Base-by-base conservation (phyloP, 2,113 vertebrate species). In the Marcusenius ussheri region DNA sequence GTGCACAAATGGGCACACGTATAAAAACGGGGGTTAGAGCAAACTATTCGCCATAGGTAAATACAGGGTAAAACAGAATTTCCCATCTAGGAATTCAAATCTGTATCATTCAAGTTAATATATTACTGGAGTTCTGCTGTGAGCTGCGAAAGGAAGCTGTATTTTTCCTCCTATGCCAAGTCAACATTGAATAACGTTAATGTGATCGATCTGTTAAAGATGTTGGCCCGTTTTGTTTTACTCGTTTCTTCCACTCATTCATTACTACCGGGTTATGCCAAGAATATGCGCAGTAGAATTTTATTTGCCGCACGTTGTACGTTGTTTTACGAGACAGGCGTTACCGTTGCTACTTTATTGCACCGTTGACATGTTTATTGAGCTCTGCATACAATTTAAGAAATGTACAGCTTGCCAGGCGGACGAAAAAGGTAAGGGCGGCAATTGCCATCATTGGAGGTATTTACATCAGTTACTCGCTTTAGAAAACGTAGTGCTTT, bases 191-290 rank as follows among this genome's bases (percentile, higher is more conserved):
- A 84, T 84, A 47, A 84, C 83, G 42, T 84, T 84, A 84, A 84
- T 11, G 83, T 84, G 83, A 83, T 83, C 62, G 31, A 83, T 83
- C 17, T 83, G 15, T 83, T 70, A 70, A 80, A 42, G 74, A 84
- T 39, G 39, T 47, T 84, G 45, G 83, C 21, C 39, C 83, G 46
- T 46, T 47, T 84, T 47, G 19, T 84, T 84, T 47, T 10, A 47
- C 19, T 84, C 19, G 17, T 47, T 47, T 84, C 19, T 46, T n/a
- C 19, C 83, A 84, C 8, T 84, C 45, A 84, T 84, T 47, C 39
- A 46, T 84, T 84, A 84, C 45, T 84, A 84, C 83, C 83, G 83
- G 39, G 83, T 84, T 84, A n/a, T 47, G 83, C 45, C 45, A 47
- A 46, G 45, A n/a, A 84, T 47, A 45, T 84, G 83, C 83, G 83